Evolutionary conservation across 2,113 vertebrate genomes (phyloP), one percentile per base, ranked within the genome.

Genomic region (Phocoena sinus): DNA sequence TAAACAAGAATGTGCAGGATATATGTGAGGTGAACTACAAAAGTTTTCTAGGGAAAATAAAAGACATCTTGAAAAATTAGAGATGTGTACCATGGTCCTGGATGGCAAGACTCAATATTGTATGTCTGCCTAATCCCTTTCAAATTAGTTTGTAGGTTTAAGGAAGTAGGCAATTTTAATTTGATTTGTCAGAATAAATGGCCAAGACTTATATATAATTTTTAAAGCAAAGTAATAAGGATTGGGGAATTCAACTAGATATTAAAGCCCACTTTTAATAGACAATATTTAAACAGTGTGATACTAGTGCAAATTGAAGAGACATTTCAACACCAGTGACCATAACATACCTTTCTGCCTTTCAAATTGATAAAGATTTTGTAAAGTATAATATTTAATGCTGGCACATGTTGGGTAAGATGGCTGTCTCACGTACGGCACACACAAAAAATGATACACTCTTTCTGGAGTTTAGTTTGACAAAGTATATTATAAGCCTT

Each of bases 351-450:
- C 38, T 63, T 84, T 92, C 89, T 65, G 13, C 5, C 41, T 53
- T 96, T 81, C 56, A 81, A 56, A n/a, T 33, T 96, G 26, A 74
- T 87, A 67, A 87, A 91, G 11, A 50, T 68, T 88, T 81, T 91
- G 23, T 81, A 76, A 86, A n/a, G 8, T 25, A 81, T 56, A 89
- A 71, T 58, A 86, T 86, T 74, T 76, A 81, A 36, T 91, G 33
- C 33, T 86, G 65, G 38, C 7, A 86, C 56, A 33, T 73, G 17
- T 47, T 17, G n/a, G 17, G 12, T 38, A 88, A 68, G 60, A 86
- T 94, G 65, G 13, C 18, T 80, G 8, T 62, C 31, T 65, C 10
- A 38, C 36, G 9, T 28, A 71, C 28, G 33, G 2, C 15, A 80
- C 36, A 41, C 13, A 41, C 74, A 71, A 13, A 73, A 80, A 60